Base-by-base conservation (phyloP, 1,140 invertebrate species). In the Paramacrobiotus metropolitanus region DNA sequence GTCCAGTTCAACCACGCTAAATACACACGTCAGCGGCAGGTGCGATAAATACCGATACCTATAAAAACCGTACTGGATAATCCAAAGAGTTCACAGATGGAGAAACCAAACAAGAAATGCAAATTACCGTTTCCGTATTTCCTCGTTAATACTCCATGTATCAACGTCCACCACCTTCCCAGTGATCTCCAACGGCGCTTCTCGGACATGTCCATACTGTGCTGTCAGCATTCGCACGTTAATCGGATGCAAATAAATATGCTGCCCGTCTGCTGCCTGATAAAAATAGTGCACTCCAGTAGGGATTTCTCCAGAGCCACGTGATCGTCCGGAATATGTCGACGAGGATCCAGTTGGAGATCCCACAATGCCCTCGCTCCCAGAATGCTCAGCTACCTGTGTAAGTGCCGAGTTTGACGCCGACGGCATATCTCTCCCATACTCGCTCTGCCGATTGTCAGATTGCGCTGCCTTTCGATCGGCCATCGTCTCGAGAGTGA, bases 201-300 rank as follows among this genome's bases (percentile, higher is more conserved):
- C 74, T 63, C 86, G 82, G 55, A 94, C 76, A 48, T 77, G 78
- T 21, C 86, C 87, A 76, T 89, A 94, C 55, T 86, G 81, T 48
- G 82, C 79, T 68, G 86, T 83, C 64, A 97, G 71, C 80, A 94
- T 91, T 60, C 83, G 82, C 1, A 86, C 81, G 74, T 96, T 95
- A 65, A 96, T 71, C 2, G 86, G 82, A 75, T 94, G 86, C 55
- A 96, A 72, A 72, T 88, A 97, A 29, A 94, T 81, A 69, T 90
- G 84, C 71, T 93, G 89, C 0, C 90, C 90, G 75, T 92, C 87
- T 31, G 64, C 67, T 45, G 73, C 73, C 72, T 68, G 60, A 64
- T 66, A 66, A 55, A 65, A 66, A 44, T 63, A 63, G 60, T 30
- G 63, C 60, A 63, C 62, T 29, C 63, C 30, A 60, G 21, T 44